These are phyloP conservation scores for Lucinisca nassula DNA, from an alignment of 2,888 invertebrate species.

Conservation along the genomic window DNA sequence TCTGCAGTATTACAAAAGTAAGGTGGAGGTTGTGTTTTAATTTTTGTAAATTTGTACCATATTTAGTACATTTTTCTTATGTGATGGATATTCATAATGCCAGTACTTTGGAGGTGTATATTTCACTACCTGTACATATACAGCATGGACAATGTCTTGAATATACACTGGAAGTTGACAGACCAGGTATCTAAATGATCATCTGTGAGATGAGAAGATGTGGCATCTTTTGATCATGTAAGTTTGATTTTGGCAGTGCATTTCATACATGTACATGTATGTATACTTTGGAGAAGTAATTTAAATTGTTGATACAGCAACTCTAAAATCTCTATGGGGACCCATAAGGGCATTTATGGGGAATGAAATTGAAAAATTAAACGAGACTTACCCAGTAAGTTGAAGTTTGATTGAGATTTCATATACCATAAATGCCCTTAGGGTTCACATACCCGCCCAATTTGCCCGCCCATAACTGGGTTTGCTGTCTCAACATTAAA, in stretches of 20 bases:
- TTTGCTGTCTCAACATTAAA: not conserved
- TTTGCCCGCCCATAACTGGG: not conserved
- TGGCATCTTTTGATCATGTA: not conserved
- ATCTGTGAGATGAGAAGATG: no score
- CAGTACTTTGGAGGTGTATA: not conserved
- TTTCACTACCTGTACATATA: not conserved
- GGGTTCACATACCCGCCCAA: conserved; percentile 4
- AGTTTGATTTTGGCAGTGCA: not conserved
- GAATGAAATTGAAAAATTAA: not conserved
- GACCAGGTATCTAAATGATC: no score
- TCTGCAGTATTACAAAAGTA: not conserved
- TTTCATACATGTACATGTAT: not conserved
- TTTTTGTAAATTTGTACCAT: no score
- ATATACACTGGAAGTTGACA: no score
- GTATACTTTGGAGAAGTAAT: not conserved
- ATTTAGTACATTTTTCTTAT: no score
- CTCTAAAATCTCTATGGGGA: conserved; percentile 1
- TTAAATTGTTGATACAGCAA: not conserved
- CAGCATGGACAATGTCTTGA: no score
- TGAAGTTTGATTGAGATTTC: conserved; percentile 1
- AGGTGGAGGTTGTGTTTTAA: no score
- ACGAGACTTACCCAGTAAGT: conserved; percentile 5
- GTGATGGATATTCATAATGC: not conserved
- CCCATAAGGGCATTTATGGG: conserved; percentile 5
- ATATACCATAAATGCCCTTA: not conserved